Evolutionary conservation across 35 echinoderm and acorn worm species (phyloP).

Genomic region (Anneissia japonica): DNA sequence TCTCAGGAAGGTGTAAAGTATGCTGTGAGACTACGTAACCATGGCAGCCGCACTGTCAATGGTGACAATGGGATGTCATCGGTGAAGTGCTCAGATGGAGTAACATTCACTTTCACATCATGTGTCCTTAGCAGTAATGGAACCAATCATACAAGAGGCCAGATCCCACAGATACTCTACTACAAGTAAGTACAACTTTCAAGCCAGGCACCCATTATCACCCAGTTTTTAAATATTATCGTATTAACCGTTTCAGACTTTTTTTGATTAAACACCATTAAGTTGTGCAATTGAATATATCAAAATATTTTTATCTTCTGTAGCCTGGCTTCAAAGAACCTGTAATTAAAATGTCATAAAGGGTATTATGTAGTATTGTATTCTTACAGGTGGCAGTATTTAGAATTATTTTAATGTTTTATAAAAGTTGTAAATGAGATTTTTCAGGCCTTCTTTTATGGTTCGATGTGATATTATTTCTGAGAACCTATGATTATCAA

Average conservation of each 20-base stretch:
- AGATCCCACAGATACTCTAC: conserved; percentile 86
- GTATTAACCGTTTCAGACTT: no score
- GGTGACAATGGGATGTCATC: conserved; percentile 78
- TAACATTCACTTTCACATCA: conserved; percentile 79
- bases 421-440: no score
- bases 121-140: conserved; percentile 91
- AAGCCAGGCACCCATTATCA: no score
- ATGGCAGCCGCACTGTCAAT: conserved; percentile 83
- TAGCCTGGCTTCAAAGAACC: no score
- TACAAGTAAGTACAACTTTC: conserved; percentile 96
- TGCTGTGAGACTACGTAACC: conserved; percentile 83
- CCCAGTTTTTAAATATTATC: no score
- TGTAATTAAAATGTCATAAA: no score
- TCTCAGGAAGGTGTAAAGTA: conserved; percentile 87
- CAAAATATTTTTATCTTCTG: no score
- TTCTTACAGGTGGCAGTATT: background rate
- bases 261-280: no score
- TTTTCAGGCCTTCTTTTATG: no score
- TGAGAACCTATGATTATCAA: no score
- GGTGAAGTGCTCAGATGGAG: conserved; percentile 85
- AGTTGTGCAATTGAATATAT: no score
- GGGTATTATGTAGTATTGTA: conserved; percentile 6
- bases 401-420: background rate
- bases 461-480: no score
- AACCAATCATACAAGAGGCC: conserved; percentile 83